Conservation (phyloP, 2,113 vertebrate genomes). For the Tetrax tetrax region DNA sequence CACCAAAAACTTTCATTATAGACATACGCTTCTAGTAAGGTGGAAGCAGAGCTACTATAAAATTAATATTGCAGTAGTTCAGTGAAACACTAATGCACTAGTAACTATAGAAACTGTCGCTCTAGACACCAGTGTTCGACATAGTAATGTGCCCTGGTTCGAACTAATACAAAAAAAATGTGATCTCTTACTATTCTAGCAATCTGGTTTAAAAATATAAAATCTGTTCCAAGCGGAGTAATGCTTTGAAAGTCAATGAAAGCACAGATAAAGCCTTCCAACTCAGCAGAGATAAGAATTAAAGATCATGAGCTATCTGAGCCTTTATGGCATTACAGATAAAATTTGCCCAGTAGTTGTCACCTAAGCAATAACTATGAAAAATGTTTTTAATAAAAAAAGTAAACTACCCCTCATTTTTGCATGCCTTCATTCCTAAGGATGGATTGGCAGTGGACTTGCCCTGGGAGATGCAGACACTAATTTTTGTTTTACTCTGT, state of each 20-base stretch:
- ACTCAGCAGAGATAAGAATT: background rate
- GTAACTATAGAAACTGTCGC: constrained; percentile 57
- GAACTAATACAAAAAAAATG: background rate
- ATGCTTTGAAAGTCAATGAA: background rate
- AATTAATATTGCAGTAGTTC: background rate
- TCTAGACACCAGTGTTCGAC: background rate
- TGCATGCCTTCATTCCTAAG: background rate
- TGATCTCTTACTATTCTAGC: background rate
- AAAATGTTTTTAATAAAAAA: background rate
- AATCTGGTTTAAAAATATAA: background rate
- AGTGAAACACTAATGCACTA: background rate
- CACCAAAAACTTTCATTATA: background rate
- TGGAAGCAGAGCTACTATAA: background rate
- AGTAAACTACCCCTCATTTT: background rate
- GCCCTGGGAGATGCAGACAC: background rate
- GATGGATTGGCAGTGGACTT: background rate
- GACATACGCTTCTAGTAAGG: background rate
- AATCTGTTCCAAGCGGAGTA: background rate
- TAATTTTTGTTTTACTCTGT: background rate
- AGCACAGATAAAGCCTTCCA: background rate
- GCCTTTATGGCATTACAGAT: background rate
- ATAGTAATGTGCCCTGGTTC: background rate
- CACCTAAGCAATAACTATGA: background rate
- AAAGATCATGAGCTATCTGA: background rate
- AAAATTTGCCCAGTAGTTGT: background rate